Evolutionary conservation across 2,113 vertebrate genomes (phyloP).

Genomic region (Xenopus tropicalis): DNA sequence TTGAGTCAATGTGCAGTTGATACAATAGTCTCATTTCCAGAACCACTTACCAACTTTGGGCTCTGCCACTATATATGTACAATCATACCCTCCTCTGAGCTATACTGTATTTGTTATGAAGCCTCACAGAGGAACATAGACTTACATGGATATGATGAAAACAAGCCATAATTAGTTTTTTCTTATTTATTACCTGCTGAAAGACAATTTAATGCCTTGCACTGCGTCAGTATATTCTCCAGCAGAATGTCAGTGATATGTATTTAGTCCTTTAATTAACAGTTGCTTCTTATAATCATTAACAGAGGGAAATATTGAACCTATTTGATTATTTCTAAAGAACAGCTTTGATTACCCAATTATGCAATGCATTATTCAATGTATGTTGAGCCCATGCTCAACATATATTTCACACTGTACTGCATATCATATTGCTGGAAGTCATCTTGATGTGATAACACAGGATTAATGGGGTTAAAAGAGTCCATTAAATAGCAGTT

Average conservation of each 20-base stretch:
- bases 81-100: too few species aligned
- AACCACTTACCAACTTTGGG: too few species aligned
- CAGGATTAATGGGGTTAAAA: constrained; percentile 36
- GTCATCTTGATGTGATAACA: constrained; percentile 8
- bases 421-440: constrained; percentile 21
- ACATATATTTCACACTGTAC: constrained; percentile 17
- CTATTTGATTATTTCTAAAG: constrained; percentile 27
- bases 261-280: constrained; percentile 38
- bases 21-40: too few species aligned
- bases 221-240: constrained; percentile 25
- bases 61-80: too few species aligned
- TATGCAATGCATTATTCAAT: constrained; percentile 23
- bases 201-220: constrained; percentile 35
- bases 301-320: constrained; percentile 31
- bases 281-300: constrained; percentile 24
- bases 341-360: constrained; percentile 20
- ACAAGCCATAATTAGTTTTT: constrained; percentile 28
- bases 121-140: too few species aligned
- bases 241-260: constrained; percentile 20
- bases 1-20: too few species aligned
- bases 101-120: too few species aligned
- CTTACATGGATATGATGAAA: background rate
- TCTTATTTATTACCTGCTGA: constrained; percentile 35
- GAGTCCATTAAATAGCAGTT: constrained; percentile 32
- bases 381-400: constrained; percentile 2